These are phyloP conservation scores for Chymomyza amoena DNA, from an alignment of 2,888 invertebrate species.

Conservation along the genomic window DNA sequence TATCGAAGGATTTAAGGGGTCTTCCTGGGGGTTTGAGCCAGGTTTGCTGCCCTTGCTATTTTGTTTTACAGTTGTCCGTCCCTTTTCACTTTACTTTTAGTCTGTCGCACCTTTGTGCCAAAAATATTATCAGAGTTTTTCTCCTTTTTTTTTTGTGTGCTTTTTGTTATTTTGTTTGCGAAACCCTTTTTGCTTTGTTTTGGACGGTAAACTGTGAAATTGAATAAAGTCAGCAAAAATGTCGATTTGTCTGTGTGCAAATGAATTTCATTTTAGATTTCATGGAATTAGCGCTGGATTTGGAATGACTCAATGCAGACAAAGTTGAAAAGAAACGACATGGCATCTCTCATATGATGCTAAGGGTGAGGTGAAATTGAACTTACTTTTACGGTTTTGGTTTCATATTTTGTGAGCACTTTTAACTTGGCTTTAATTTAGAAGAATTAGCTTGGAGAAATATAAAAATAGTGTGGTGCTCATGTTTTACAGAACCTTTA, in stretches of 20 bases:
- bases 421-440: too few relatives aligned
- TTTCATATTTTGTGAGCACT: too few relatives aligned
- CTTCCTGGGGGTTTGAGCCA: conserved; percentile 30
- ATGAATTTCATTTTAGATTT: conserved; percentile 45
- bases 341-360: too few relatives aligned
- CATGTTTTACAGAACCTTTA: too few relatives aligned
- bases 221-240: conserved; percentile 59
- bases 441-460: too few relatives aligned
- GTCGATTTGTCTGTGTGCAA: conserved; percentile 47
- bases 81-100: conserved; percentile 5
- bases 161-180: background rate
- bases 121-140: conserved; percentile 56
- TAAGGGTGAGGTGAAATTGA: too few relatives aligned
- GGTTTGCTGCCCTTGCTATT: background rate
- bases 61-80: background rate
- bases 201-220: conserved; percentile 42
- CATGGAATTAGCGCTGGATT: conserved; percentile 19
- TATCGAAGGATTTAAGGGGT: conserved; percentile 41
- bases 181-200: background rate
- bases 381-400: too few relatives aligned
- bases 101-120: background rate
- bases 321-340: too few relatives aligned
- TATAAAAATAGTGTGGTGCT: too few relatives aligned
- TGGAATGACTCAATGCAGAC: background rate
- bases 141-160: background rate